Evolutionary conservation across 2,797 vertebrate species (phyloP), one percentile per base, ranked within the genome.

Genomic region (Sebastes itinus): DNA sequence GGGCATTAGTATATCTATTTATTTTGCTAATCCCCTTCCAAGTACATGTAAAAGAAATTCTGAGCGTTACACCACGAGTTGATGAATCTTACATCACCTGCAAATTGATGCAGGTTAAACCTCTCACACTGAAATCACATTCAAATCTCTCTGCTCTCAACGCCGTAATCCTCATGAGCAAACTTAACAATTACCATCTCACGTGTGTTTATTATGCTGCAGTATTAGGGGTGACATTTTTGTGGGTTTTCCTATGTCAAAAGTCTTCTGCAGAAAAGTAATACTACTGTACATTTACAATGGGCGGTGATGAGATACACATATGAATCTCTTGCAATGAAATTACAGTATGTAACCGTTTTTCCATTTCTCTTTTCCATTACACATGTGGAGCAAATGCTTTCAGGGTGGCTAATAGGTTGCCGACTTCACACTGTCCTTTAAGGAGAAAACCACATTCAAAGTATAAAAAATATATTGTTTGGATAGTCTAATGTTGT

Each of bases 271-370:
- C 77, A 64, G 67, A 81, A 79, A 54, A 22, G 67, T 25, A 78
- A 80, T 52, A 74, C 59, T 49, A 49, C 46, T 49, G 18, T 49
- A 60, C 12, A 46, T 61, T 60, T 33, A 75, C 42, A 52, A 60
- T 62, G 49, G 52, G 18, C 62, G 59, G 67, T 88, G 86, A 86
- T 85, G 77, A 75, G 78, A 82, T 81, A 55, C 52, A 77, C 85
- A 87, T 60, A 82, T 77, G 78, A 87, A 81, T 66, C 55, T 73
- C 61, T 83, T 78, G 72, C 78, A 77, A 33, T 75, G 65, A 58
- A 82, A 90, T 72, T 59, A 46, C 70, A 81, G 75, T 33, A 74
- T 78, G 76, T 54, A 63, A 76, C 59, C 23, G 20, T 76, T 80
- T 78, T 69, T 80, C 61, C 78, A 74, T 84, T 75, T 63, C 55